Percentiles rank a stretch among this genome's conserved stretches.
Evolutionary conservation across 2,797 vertebrate genomes (phyloP).

Genomic region (Pseudochromis fuscus): DNA sequence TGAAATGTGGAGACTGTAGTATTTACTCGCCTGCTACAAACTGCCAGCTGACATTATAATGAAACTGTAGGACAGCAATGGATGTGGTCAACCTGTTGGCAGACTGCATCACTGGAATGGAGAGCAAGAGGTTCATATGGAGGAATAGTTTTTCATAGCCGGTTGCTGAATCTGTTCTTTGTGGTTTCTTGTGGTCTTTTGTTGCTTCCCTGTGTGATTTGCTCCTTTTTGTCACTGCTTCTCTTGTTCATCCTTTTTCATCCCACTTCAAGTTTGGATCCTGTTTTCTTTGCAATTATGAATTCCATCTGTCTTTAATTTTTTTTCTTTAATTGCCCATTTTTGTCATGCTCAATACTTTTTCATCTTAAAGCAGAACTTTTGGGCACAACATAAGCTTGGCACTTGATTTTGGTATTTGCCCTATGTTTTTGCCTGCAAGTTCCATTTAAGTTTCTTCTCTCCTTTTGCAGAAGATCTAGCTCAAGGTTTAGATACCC

Average conservation of each 20-base stretch:
- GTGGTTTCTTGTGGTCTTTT: constrained; percentile 28
- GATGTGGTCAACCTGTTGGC: constrained; percentile 60
- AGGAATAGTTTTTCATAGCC: constrained; percentile 48
- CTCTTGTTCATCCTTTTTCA: background rate
- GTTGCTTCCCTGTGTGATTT: constrained; percentile 3
- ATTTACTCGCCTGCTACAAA: constrained; percentile 58
- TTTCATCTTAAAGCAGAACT: constrained; percentile 32
- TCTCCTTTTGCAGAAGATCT: constrained; percentile 59
- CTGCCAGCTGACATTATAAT: constrained; percentile 69
- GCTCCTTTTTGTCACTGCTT: background rate
- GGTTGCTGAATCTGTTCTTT: constrained; percentile 23
- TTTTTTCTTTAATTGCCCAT: constrained; percentile 8
- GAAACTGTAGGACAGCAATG: constrained; percentile 55
- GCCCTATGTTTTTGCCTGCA: constrained; percentile 52
- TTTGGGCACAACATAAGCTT: constrained; percentile 10
- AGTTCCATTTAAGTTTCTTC: constrained; percentile 57
- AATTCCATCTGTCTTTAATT: constrained; percentile 35
- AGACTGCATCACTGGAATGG: constrained; percentile 54
- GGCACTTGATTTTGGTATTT: constrained; percentile 45
- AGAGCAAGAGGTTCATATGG: constrained; percentile 59
- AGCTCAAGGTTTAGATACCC: constrained; percentile 74
- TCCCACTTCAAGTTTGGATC: background rate
- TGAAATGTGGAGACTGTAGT: constrained; percentile 64
- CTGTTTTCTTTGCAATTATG: constrained; percentile 30
- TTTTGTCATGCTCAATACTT: constrained; percentile 35